Evolutionary conservation across 53 echinoderm and acorn worm genomes (phyloP).

Genomic region (Astropecten irregularis): DNA sequence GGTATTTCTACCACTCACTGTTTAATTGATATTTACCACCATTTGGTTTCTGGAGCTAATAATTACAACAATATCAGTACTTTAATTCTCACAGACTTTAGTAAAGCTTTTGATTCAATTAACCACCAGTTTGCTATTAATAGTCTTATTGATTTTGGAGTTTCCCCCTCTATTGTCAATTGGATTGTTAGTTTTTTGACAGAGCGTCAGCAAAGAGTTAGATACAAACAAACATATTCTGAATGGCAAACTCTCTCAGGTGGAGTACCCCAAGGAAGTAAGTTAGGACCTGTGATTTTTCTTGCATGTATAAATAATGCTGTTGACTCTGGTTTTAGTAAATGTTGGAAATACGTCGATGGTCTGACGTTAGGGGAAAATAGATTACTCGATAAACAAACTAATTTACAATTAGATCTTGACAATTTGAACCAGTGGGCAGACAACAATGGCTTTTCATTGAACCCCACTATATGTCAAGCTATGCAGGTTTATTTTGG

Average conservation of each 20-base stretch:
- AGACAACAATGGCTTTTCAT: not conserved
- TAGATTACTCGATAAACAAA: not conserved
- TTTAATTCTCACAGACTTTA: not conserved
- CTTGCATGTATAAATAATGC: slow-evolving; percentile 29
- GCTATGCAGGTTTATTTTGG: slow-evolving; percentile 4
- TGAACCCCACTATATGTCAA: slow-evolving; percentile 34
- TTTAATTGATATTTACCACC: too few relatives aligned
- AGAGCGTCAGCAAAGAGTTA: not conserved
- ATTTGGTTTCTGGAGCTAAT: too few relatives aligned
- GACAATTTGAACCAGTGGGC: slow-evolving; percentile 19
- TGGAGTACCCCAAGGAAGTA: not conserved
- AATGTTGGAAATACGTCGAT: not conserved
- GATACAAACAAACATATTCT: not conserved
- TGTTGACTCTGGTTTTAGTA: not conserved
- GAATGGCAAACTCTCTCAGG: not conserved
- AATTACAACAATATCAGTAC: too few relatives aligned
- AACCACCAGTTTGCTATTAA: not conserved
- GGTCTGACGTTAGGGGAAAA: slow-evolving; percentile 5
- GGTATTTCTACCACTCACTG: too few relatives aligned
- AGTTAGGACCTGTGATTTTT: not conserved
- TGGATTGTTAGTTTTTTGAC: not conserved
- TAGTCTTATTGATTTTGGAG: not conserved
- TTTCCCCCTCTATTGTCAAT: not conserved
- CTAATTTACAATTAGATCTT: not conserved
- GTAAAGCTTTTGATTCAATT: not conserved